Evolutionary conservation across 2,797 vertebrate species (phyloP), one percentile per base, ranked within the genome.

Genomic region (Alectoris magna): DNA sequence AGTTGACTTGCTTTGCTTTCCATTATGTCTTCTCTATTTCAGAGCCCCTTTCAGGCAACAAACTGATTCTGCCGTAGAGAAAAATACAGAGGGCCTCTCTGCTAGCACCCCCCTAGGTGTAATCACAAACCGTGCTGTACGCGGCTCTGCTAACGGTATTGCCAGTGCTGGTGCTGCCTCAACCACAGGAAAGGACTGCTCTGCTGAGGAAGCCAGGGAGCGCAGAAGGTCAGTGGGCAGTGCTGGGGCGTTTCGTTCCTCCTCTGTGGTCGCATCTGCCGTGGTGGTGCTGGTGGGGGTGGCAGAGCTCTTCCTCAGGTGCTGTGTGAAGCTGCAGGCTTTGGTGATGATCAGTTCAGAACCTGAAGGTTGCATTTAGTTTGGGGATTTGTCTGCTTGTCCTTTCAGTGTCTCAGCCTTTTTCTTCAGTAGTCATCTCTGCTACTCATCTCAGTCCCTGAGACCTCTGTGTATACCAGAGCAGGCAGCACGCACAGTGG

Each of bases 41-140:
- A 98, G 98, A 97, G 64, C 95, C 86, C 97, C 98, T 95, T 96
- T 97, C 95, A 97, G 93, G 95, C 94, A 96, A 68, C 98, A 96
- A 87, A 93, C 83, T 73, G 98, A 98, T 87, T 92, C 95, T 43
- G 87, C 95, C 76, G 89, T 95, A 91, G 98, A 98, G 95, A 98
- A 94, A 91, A 93, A 60, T 84, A 56, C 95, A 90, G 97, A 97
- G 73, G 79, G 59, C 84, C 79, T 96, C 88, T 96, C 96, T 75
- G 83, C 88, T 84, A 97, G 96, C 94, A 97, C 94, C 73, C 98
- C 98, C 0, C 96, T 98, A 91, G 96, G 98, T 90, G 97, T 97
- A 91, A 97, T 98, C 97, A 98, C 98, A 91, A 98, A 97, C 69
- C 96, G 91, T 24, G 94, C 97, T 74, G 49, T 89, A 19, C 95